These are phyloP conservation scores for Hyperoodon ampullatus DNA, from an alignment of 2,113 vertebrate species.

Conservation along the genomic window DNA sequence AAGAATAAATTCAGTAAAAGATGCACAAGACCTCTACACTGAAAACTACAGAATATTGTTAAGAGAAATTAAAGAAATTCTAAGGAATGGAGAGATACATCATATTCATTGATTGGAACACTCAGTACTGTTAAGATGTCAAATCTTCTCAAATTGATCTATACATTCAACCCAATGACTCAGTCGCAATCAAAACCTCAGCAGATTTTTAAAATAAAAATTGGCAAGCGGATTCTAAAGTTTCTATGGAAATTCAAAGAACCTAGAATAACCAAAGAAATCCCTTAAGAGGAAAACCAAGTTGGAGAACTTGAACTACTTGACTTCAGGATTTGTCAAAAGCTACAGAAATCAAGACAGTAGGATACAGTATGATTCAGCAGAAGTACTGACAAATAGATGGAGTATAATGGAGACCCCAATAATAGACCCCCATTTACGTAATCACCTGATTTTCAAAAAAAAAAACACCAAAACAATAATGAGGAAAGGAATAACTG, in stretches of 20 bases:
- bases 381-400: fast-evolving
- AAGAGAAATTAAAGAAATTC: neutral
- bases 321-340: neutral
- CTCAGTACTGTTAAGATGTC: neutral
- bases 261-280: neutral
- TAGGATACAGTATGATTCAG: no score
- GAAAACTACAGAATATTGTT: neutral
- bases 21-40: neutral
- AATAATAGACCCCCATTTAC: neutral
- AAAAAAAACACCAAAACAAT: no score
- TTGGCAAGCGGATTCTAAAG: neutral
- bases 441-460: neutral
- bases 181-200: neutral
- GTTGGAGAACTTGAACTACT: neutral
- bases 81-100: neutral
- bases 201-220: neutral
- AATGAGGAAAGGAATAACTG: neutral
- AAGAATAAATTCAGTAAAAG: neutral
- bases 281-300: neutral
- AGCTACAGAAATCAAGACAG: neutral
- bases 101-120: neutral
- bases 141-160: neutral
- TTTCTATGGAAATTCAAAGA: neutral
- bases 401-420: neutral
- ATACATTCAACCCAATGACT: neutral